Percentiles rank a stretch among this genome's conserved stretches.
phyloP scores from a whole-genome alignment of 2,888 invertebrate genomes.

The Escarpia spicata region DNA sequence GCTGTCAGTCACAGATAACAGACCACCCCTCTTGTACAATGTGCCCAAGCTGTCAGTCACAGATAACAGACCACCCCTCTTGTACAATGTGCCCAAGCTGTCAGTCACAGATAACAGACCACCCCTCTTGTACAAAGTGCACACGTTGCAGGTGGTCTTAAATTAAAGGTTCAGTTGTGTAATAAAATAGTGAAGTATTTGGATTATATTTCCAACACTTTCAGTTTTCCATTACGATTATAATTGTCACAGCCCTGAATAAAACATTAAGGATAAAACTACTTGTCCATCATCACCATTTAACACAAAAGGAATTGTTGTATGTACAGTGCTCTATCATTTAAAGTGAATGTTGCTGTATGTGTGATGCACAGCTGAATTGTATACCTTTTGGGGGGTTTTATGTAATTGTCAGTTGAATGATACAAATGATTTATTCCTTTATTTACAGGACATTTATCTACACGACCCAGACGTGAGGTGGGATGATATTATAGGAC shows the following conservation, averaged over 20 bases:
- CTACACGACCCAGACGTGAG: slow-evolving; percentile 75
- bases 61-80: too few relatives aligned
- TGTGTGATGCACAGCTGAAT: not conserved
- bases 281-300: not conserved
- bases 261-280: not conserved
- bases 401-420: too few relatives aligned
- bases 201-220: not conserved
- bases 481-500: slow-evolving; percentile 85
- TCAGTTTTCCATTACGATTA: not conserved
- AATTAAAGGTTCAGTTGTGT: not conserved
- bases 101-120: too few relatives aligned
- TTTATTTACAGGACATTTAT: slow-evolving; percentile 69
- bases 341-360: not conserved
- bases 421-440: too few relatives aligned
- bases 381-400: not conserved
- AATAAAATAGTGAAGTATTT: not conserved
- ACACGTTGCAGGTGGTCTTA: too few relatives aligned
- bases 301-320: not conserved
- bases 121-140: too few relatives aligned
- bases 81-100: too few relatives aligned
- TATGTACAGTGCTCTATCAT: not conserved
- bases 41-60: too few relatives aligned
- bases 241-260: not conserved
- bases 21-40: too few relatives aligned
- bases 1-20: too few relatives aligned